A percentile compares a stretch with the other conserved stretches of the same genome.
phyloP scores from a whole-genome alignment of 37 sponge, comb jelly and placozoan genomes.

The Petrosia ficiformis region DNA sequence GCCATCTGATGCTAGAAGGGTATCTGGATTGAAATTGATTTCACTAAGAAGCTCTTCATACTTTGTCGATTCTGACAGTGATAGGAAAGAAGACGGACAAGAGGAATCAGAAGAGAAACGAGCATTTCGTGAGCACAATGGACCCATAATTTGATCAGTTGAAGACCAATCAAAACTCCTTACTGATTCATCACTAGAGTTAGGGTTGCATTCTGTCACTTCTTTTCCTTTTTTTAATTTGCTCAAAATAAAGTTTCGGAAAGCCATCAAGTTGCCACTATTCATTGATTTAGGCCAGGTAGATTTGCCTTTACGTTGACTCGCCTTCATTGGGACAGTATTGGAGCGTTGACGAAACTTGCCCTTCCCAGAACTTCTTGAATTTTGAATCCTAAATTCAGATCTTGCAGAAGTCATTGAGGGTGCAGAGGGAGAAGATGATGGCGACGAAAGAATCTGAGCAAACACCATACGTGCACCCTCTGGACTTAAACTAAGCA shows the following conservation, averaged over 20 bases:
- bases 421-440: too few species aligned
- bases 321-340: constrained; percentile 25
- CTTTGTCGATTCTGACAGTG: neutral
- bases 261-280: constrained; percentile 59
- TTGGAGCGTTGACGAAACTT: constrained; percentile 2
- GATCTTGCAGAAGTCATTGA: neutral
- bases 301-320: constrained; percentile 5
- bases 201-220: neutral
- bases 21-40: constrained; percentile 42
- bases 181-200: neutral
- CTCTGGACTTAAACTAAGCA: too few species aligned
- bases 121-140: too few species aligned
- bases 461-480: too few species aligned
- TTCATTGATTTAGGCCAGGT: constrained; percentile 70
- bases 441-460: too few species aligned
- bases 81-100: neutral
- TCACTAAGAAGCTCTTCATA: neutral
- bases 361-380: too few species aligned
- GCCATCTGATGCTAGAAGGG: constrained; percentile 25
- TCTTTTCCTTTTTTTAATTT: constrained; percentile 62
- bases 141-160: neutral
- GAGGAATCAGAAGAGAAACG: neutral
- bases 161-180: neutral
- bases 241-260: constrained; percentile 56
- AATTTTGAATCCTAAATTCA: neutral